These are phyloP conservation scores for Myrmecobius fasciatus DNA, from an alignment of 2,113 vertebrate species.

Conservation along the genomic window DNA sequence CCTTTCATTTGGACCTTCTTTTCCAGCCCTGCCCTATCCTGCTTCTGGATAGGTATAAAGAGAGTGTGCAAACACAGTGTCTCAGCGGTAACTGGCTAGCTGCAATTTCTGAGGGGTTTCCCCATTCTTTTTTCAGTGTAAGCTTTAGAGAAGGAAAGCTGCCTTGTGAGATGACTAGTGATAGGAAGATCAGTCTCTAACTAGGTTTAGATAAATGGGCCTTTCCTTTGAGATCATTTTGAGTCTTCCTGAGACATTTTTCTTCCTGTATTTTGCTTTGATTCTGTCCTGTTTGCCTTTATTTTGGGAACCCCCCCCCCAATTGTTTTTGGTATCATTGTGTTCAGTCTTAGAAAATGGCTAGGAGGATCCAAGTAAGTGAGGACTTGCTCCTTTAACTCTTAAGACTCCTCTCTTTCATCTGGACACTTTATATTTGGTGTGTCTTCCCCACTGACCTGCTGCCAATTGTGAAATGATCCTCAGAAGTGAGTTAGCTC, in stretches of 20 bases:
- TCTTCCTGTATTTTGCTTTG: constrained; percentile 55
- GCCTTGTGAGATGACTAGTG: rapidly evolving
- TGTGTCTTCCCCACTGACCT: neutral
- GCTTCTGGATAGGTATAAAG: neutral
- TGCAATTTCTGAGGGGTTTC: neutral
- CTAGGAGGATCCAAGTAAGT: neutral
- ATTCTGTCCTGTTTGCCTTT: neutral
- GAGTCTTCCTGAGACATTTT: constrained; percentile 53
- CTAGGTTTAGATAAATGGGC: neutral
- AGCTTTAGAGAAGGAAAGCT: neutral
- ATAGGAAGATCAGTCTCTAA: neutral
- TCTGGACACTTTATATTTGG: neutral
- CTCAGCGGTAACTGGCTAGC: neutral
- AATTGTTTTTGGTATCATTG: neutral
- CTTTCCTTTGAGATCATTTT: constrained; percentile 74
- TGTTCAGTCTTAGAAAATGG: neutral
- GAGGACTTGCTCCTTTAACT: neutral
- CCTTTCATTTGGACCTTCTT: neutral
- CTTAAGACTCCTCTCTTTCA: neutral
- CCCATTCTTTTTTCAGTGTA: neutral
- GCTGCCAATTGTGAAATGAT: neutral
- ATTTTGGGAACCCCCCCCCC: neutral
- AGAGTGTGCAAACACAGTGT: neutral
- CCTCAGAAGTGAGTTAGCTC: neutral
- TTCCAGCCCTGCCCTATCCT: neutral